phyloP scores from a whole-genome alignment of 2,113 vertebrate genomes.

The Leuciscus idus region DNA sequence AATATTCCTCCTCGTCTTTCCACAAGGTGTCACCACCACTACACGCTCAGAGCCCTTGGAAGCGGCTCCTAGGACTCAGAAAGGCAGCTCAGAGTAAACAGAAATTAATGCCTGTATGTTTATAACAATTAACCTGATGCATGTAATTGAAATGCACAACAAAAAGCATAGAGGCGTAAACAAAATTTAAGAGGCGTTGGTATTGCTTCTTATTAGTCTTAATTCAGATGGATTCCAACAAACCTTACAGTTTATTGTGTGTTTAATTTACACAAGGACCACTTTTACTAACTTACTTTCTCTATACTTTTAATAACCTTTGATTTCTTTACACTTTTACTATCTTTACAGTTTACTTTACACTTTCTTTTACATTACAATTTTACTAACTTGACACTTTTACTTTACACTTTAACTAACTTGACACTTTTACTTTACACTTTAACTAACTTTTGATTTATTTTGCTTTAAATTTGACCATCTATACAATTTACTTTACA shows the following conservation, averaged over 20 bases:
- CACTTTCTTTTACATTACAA: no score
- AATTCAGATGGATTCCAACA: neutral
- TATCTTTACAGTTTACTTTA: no score
- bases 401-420: no score
- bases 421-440: no score
- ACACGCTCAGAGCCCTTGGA: slow-evolving; percentile 72
- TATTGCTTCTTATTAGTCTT: neutral
- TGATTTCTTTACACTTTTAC: no score
- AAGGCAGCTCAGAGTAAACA: slow-evolving; percentile 68
- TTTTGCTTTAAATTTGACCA: no score
- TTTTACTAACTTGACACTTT: no score
- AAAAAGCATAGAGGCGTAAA: neutral
- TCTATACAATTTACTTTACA: no score
- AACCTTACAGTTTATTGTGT: neutral
- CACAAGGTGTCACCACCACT: slow-evolving; percentile 68
- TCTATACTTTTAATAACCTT: no score
- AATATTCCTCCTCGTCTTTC: neutral
- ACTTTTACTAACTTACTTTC: neutral
- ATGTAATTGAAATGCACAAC: neutral
- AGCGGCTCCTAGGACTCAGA: slow-evolving; percentile 75
- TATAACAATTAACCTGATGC: slow-evolving; percentile 37
- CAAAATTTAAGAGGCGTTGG: neutral
- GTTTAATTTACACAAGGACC: neutral
- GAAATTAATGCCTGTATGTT: slow-evolving; percentile 66
- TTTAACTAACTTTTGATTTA: no score